These are phyloP conservation scores for Podarcis muralis DNA, from an alignment of 2,113 vertebrate genomes.

Conservation along the genomic window DNA sequence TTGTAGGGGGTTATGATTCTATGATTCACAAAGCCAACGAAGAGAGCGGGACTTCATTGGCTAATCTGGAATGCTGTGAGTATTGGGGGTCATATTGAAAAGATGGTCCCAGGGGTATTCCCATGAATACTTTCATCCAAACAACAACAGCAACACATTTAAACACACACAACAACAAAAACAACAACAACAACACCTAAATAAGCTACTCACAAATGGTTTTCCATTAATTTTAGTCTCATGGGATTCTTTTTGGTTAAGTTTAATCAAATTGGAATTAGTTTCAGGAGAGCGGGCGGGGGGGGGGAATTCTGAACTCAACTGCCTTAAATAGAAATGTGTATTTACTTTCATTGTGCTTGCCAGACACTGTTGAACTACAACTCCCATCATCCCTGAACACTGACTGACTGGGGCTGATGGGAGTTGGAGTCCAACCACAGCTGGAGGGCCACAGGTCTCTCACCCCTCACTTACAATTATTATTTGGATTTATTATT, in stretches of 20 bases:
- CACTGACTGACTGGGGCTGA: no score
- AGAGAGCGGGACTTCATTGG: neutral
- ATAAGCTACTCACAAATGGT: neutral
- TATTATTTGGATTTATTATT: neutral
- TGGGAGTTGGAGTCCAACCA: no score
- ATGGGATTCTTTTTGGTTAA: neutral
- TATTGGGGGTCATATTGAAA: neutral
- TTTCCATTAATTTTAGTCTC: neutral
- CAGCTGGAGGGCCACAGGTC: no score
- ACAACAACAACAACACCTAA: neutral
- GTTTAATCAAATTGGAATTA: neutral
- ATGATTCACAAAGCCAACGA: neutral
- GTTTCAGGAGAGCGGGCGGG: neutral
- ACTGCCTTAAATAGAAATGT: neutral
- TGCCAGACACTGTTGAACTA: no score
- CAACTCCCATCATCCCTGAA: no score
- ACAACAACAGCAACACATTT: neutral
- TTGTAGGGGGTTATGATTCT: no score
- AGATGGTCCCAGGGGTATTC: neutral
- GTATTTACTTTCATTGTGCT: neutral
- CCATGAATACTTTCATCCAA: neutral
- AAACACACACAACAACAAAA: neutral
- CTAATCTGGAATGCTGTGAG: neutral
- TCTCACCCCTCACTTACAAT: neutral
- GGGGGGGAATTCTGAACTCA: neutral